Percentiles rank a stretch among this genome's conserved stretches.
These are phyloP conservation scores for Oreochromis niloticus DNA, from an alignment of 2,113 vertebrate species.

Conservation along the genomic window DNA sequence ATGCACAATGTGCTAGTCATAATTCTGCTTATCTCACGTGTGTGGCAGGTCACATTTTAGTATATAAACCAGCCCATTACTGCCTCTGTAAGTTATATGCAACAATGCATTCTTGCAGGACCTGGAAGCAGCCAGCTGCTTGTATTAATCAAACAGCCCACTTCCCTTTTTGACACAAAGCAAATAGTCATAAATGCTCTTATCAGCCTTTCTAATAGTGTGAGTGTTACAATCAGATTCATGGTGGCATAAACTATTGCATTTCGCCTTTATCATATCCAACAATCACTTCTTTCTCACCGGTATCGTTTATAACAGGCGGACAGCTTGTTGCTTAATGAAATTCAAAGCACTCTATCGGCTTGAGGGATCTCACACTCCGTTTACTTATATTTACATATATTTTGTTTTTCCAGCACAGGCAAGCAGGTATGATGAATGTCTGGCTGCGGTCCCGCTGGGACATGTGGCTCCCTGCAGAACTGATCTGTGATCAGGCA, in stretches of 20 bases:
- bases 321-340: slow-evolving; percentile 75
- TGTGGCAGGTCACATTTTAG: slow-evolving; percentile 52
- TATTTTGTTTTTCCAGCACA: slow-evolving; percentile 65
- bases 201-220: slow-evolving; percentile 60
- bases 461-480: slow-evolving; percentile 8
- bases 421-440: slow-evolving; percentile 67
- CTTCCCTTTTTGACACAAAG: slow-evolving; percentile 57
- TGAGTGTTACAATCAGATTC: slow-evolving; percentile 84
- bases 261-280: slow-evolving; percentile 77
- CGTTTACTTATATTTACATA: slow-evolving; percentile 71
- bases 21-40: slow-evolving; percentile 58
- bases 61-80: slow-evolving; percentile 44
- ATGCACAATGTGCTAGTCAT: slow-evolving; percentile 45
- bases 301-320: slow-evolving; percentile 80
- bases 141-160: slow-evolving; percentile 63
- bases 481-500: slow-evolving; percentile 40
- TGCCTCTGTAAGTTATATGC: slow-evolving; percentile 35
- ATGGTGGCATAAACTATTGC: slow-evolving; percentile 91
- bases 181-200: slow-evolving; percentile 67
- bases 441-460: slow-evolving; percentile 26
- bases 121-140: slow-evolving; percentile 17
- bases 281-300: slow-evolving; percentile 80
- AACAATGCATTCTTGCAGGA: slow-evolving; percentile 37
- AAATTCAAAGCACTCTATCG: slow-evolving; percentile 81
- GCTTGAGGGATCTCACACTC: slow-evolving; percentile 38